These are phyloP conservation scores for Aphaenogaster floridana DNA, from an alignment of 1,140 invertebrate genomes.

Conservation along the genomic window DNA sequence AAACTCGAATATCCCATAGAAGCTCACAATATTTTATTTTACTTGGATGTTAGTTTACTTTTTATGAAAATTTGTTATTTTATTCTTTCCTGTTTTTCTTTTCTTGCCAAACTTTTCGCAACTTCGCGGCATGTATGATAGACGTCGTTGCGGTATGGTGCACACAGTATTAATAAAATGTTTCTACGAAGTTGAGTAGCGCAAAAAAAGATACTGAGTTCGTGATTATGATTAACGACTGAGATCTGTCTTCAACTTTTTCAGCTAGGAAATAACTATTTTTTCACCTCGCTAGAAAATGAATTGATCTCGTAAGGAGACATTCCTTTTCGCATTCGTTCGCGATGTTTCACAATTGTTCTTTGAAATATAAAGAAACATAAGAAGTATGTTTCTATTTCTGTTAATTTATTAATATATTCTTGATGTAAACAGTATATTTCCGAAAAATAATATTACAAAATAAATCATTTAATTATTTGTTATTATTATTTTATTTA, in stretches of 20 bases:
- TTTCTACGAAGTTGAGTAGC: slow-evolving; percentile 6
- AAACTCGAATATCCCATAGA: background rate
- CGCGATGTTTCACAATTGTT: background rate
- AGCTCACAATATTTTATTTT: background rate
- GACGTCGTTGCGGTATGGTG: background rate
- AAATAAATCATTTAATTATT: background rate
- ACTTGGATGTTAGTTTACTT: background rate
- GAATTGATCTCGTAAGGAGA: background rate
- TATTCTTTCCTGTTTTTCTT: background rate
- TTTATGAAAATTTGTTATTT: slow-evolving; percentile 14
- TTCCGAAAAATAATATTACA: background rate
- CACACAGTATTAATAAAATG: slow-evolving; percentile 48
- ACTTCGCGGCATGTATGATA: background rate
- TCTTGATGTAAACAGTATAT: background rate
- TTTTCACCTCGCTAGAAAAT: background rate
- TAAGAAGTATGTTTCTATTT: background rate
- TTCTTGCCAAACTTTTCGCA: slow-evolving; percentile 15
- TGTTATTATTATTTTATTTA: slow-evolving; percentile 22
- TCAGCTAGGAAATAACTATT: background rate
- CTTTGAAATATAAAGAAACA: background rate
- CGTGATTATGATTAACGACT: slow-evolving; percentile 49
- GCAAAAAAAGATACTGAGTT: slow-evolving; percentile 25
- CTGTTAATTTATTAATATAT: slow-evolving; percentile 19
- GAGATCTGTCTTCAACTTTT: slow-evolving; percentile 7
- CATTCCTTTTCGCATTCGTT: background rate